Conservation (phyloP, 2,888 invertebrate species). For the Neria commutata region DNA sequence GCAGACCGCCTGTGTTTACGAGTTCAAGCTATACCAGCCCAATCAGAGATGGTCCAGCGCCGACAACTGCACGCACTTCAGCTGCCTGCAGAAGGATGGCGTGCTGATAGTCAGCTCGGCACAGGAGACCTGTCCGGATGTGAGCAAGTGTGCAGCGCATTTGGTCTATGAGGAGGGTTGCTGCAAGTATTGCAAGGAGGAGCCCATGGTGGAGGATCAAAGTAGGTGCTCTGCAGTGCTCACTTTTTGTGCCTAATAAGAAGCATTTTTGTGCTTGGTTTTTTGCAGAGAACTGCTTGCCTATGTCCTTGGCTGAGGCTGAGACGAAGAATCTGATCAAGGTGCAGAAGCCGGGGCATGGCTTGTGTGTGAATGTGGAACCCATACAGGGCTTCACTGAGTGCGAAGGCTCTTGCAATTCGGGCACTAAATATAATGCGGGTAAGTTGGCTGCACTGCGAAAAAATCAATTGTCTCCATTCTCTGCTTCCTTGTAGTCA, state of each 20-base stretch:
- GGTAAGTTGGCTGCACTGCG: conserved; percentile 62
- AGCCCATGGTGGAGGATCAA: conserved; percentile 54
- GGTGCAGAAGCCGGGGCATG: conserved; percentile 63
- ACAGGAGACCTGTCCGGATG: conserved; percentile 68
- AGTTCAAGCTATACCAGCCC: conserved; percentile 63
- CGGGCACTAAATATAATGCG: conserved; percentile 72
- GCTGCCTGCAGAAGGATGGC: conserved; percentile 63
- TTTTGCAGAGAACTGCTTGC: conserved; percentile 65
- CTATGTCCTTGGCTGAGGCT: conserved; percentile 64
- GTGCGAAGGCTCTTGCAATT: conserved; percentile 74
- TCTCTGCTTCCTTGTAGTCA: conserved; percentile 53
- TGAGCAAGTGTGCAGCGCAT: conserved; percentile 66
- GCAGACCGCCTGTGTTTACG: conserved; percentile 66
- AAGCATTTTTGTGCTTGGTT: background rate
- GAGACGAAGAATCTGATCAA: conserved; percentile 69
- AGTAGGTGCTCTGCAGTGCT: too few relatives aligned
- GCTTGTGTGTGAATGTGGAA: conserved; percentile 69
- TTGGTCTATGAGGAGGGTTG: conserved; percentile 70
- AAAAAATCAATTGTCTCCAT: background rate
- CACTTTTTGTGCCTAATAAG: background rate
- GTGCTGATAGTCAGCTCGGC: conserved; percentile 66
- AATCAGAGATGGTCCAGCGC: conserved; percentile 68
- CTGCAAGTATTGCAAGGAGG: conserved; percentile 70
- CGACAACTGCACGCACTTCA: conserved; percentile 71
- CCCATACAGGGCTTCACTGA: conserved; percentile 70